These are phyloP conservation scores for Delphinus delphis DNA, from an alignment of 2,113 vertebrate species.

Conservation along the genomic window DNA sequence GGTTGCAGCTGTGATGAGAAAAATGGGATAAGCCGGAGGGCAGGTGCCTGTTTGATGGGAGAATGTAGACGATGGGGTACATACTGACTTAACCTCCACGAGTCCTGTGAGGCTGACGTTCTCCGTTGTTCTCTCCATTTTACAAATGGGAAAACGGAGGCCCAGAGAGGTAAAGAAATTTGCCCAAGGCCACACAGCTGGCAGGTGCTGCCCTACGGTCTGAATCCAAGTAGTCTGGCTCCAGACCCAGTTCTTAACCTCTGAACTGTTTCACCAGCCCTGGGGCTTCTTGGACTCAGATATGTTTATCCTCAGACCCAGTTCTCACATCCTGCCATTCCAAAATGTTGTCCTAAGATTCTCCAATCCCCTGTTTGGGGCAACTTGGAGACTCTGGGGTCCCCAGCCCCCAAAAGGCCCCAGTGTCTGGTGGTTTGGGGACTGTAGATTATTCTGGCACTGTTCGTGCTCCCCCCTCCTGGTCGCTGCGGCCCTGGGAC, in stretches of 20 bases:
- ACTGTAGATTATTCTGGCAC: too few relatives aligned
- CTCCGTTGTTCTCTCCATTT: background rate
- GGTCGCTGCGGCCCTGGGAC: background rate
- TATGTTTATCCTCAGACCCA: background rate
- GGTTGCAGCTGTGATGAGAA: background rate
- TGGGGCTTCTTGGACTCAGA: background rate
- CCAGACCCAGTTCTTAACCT: background rate
- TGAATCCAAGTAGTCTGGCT: too few relatives aligned
- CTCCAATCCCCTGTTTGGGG: background rate
- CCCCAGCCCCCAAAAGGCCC: background rate
- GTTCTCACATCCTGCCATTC: background rate
- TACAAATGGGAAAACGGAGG: background rate
- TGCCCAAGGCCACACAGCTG: background rate
- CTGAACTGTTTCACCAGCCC: background rate
- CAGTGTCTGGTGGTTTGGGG: background rate
- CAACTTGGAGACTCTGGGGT: background rate
- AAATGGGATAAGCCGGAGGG: rapidly evolving
- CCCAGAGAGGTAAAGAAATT: conserved; percentile 1
- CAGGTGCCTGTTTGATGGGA: background rate
- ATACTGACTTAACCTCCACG: background rate
- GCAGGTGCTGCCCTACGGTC: background rate
- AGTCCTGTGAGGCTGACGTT: background rate
- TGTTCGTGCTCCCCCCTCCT: background rate
- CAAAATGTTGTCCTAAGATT: background rate
- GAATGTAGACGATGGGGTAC: background rate